Base-by-base conservation (phyloP, 1,140 invertebrate genomes). In the Ericerus pela region DNA sequence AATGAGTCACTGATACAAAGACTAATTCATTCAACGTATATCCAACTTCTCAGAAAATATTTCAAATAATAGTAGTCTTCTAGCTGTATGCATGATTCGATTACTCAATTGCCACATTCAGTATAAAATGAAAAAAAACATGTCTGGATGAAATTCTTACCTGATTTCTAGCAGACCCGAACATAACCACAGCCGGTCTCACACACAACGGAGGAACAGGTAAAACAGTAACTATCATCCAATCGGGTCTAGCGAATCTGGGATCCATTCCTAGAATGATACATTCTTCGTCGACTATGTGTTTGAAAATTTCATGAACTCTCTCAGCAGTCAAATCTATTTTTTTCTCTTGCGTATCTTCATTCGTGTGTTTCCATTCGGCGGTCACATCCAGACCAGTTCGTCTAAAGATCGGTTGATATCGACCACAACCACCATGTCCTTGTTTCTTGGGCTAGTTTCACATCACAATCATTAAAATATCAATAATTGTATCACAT, bases 291-390 rank as follows among this genome's bases (percentile, higher is more conserved):
- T 99, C 96, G 65, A 88, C 85, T 47, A 99, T 97, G 62, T 92
- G 85, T 70, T 95, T 96, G 12, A 99, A 80, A 59, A 99, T 96
- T 72, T 98, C 95, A 76, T 88, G 87, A 0, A 95, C 93, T 60
- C 91, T 73, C 69, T 99, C 96, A 0, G 96, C 96, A 3, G 88
- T 88, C 0, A 99, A 74, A 1, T 75, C 69, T 6, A 96, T 93
- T 71, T 96, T 96, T 63, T 89, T 89, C 65, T 97, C 94, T 72
- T 97, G 94, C 3, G 89, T 86, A 66, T 99, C 95, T 74, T 99
- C 96, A 71, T 98, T 98, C 0, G 92, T 79, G 65, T 98, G 83
- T 70, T 99, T 99, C 94, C 94, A 98, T 72, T 98, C 93, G 1
- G 91, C 93, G 2, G 82, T 84, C 11, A 99, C 73, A 60, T 99